Evolutionary conservation across 1,140 invertebrate species (phyloP), one percentile per base, ranked within the genome.

Genomic region (Homalodisca vitripennis): DNA sequence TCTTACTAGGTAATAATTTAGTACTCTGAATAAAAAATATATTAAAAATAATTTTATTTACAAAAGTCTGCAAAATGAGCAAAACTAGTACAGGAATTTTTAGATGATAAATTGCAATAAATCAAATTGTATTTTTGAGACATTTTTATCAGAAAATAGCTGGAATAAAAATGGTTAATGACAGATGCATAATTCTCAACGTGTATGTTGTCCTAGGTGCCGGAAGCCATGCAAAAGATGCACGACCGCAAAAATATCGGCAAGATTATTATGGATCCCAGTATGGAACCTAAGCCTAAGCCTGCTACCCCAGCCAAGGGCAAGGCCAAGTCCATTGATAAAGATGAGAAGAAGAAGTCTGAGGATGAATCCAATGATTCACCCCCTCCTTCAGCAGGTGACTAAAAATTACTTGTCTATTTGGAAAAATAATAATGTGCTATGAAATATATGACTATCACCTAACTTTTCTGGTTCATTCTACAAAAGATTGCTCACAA

Each of bases 161-260:
- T n/a, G n/a, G n/a, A n/a, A n/a, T n/a, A n/a, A n/a, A 41, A 41
- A 41, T 17, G 6, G 34, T 41, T 41, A 41, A 6, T 41, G 34
- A 17, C 34, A 41, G 34, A n/a, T n/a, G n/a, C n/a, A 41, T 41
- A 41, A 41, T 10, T 17, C 6, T 41, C 71, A 55, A 55, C 22
- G 2, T 34, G 30, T 24, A 6, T 24, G 17, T 47, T 66, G 26
- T 69, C 70, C 74, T 72, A 92, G 89, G 89, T 93, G 22, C 85
- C 86, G 29, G 92, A 95, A 74, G 94, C 92, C 0, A 95, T 96
- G 92, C 92, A 93, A 80, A 93, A 92, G 78, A 91, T 96, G 86
- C 92, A 95, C 78, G 92, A 95, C 75, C 87, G 92, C 74, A 94
- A 93, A 79, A 95, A 95, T 79, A 87, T 95, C 76, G 94, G 93